Evolutionary conservation across 2,797 vertebrate genomes (phyloP), one percentile per base, ranked within the genome.

Genomic region (Cyclopterus lumpus): DNA sequence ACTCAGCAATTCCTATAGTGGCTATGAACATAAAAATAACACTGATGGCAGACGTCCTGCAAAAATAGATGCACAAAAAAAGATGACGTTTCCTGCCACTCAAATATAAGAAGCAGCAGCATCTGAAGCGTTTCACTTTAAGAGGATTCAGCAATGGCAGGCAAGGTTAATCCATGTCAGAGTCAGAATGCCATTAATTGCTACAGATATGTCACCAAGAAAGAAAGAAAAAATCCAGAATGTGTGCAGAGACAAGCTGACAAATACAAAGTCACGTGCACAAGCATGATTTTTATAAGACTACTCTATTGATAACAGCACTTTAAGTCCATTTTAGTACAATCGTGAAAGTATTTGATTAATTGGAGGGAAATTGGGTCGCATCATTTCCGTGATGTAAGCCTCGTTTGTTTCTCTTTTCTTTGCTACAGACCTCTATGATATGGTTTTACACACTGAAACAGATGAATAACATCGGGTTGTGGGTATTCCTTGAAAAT

Each of bases 401-500:
- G 34, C 34, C 36, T 9, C 22, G n/a, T 32, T 18, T 71, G 6
- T 69, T 70, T 32, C 22, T 64, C 20, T 60, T 28, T 60, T 54
- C 49, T 53, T 57, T 66, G 20, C 5, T 57, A 3, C 22, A 36
- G 12, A 36, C 12, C 30, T 58, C 63, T 60, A 34, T 58, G 55
- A 68, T 67, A 30, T 58, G 30, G 24, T 77, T 59, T 51, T 24
- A 72, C 46, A 71, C 55, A 3, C 46, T 51, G 10, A 48, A n/a
- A 58, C 40, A 30, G 49, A 44, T 26, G 20, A 62, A 40, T 60
- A 53, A 66, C 22, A 57, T 10, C 51, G 20, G 28, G 30, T 69
- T 61, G 59, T 54, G 42, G 51, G 18, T 54, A 64, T 67, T 81
- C 40, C 66, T 58, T 83, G 58, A 83, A 84, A 80, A 74, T 74